Evolutionary conservation across 2,113 vertebrate genomes (phyloP), one percentile per base, ranked within the genome.

Genomic region (Plecturocebus donacophilus): DNA sequence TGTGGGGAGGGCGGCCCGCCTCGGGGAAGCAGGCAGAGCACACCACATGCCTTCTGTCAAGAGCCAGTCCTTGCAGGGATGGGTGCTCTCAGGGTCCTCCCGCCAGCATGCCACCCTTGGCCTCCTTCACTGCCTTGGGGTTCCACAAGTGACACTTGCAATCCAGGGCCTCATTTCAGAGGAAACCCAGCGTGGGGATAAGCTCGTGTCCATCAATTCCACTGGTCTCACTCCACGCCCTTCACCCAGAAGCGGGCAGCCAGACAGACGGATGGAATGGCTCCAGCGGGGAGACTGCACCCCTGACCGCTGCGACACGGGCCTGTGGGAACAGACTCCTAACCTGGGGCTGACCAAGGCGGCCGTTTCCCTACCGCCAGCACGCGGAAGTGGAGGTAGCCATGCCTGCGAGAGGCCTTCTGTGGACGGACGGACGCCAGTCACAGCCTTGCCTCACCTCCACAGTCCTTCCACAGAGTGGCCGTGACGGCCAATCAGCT

Each of bases 301-400:
- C 30, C 49, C 27, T 23, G 20, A 3, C 8, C 11, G 0, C n/a
- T 13, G 17, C 12, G 81, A 38, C 4, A 1, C 3, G 0, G 30
- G 17, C 40, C 13, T 23, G 9, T 3, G 13, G 40, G 82, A 6
- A 14, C 42, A 35, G 61, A 6, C 30, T 13, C 20, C 32, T 6
- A 21, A 45, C 30, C 10, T 20, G 58, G 30, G 40, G 32, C 40
- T 6, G 13, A 45, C 17, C 12, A 4, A 47, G 17, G 19, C 8
- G 2, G 40, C 27, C 1, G 2, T 6, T 32, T 38, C 58, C 40
- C 27, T 17, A n/a, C 3, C 6, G 2, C 27, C 40, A 66, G 80
- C 27, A 17, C 3, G 23, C 38, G 5, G 27, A 19, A 32, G 40
- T 1, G 9, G 40, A 47, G 27, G 30, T 13, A 8, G 56, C 42